Evolutionary conservation across 2,797 vertebrate genomes (phyloP).

Genomic region (Harpagifer antarcticus): DNA sequence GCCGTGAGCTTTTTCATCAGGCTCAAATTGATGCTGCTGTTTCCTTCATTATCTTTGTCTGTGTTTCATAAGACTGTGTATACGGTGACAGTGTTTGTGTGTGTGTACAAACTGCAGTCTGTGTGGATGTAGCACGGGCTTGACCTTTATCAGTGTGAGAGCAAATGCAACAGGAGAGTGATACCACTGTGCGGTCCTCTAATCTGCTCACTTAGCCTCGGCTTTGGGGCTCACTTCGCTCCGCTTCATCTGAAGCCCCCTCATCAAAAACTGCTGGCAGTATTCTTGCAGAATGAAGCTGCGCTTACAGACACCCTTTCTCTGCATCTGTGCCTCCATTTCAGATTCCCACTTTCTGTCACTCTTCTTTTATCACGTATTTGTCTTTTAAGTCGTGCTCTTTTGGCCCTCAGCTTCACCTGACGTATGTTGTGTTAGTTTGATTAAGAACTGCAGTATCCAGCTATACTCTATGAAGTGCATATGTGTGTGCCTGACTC

Average conservation of each 20-base stretch:
- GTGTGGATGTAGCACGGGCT: constrained; percentile 43
- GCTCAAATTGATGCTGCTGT: constrained; percentile 29
- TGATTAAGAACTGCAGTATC: constrained; percentile 26
- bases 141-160: constrained; percentile 58
- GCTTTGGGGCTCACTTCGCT: constrained; percentile 65
- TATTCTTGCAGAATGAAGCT: constrained; percentile 14
- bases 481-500: constrained; percentile 24
- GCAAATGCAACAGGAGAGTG: constrained; percentile 45
- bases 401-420: constrained; percentile 8
- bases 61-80: constrained; percentile 16
- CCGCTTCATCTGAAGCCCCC: constrained; percentile 63
- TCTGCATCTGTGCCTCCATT: neutral
- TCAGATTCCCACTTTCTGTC: neutral
- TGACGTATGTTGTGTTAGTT: constrained; percentile 17
- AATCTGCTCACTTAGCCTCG: constrained; percentile 71
- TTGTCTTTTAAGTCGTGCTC: neutral
- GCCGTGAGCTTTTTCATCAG: constrained; percentile 9
- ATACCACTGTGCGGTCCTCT: constrained; percentile 52
- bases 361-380: neutral
- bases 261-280: constrained; percentile 58
- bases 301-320: constrained; percentile 15
- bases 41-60: constrained; percentile 36
- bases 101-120: constrained; percentile 15
- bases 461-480: constrained; percentile 14
- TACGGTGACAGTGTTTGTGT: constrained; percentile 12